Evolutionary conservation across 1,140 invertebrate genomes (phyloP).

Genomic region (Ptiloglossa arizonensis): DNA sequence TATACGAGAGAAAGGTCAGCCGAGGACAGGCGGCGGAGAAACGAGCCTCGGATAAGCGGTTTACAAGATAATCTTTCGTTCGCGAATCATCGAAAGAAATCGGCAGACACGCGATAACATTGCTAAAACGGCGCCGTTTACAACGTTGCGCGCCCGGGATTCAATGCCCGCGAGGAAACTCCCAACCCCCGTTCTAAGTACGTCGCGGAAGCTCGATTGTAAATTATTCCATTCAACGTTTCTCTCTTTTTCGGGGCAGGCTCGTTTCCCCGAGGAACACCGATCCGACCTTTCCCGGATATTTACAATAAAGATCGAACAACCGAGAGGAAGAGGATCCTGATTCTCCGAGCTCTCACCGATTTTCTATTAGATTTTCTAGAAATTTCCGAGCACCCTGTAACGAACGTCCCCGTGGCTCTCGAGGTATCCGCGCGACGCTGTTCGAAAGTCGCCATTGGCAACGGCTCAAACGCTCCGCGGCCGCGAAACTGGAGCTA

Average conservation of each 20-base stretch:
- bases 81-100: slow-evolving; percentile 35
- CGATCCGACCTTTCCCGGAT: no score
- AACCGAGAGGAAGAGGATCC: no score
- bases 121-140: neutral
- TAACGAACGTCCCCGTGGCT: no score
- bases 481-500: slow-evolving; percentile 29
- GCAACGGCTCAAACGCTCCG: slow-evolving; percentile 32
- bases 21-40: neutral
- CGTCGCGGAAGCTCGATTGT: neutral
- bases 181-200: neutral
- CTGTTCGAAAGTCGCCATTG: slow-evolving; percentile 6
- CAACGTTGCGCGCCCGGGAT: neutral
- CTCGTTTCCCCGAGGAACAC: no score
- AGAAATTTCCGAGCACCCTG: no score
- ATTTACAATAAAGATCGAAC: no score
- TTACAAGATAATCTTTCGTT: slow-evolving; percentile 42
- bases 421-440: no score
- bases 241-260: neutral
- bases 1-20: slow-evolving; percentile 27
- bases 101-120: slow-evolving; percentile 8
- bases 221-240: slow-evolving; percentile 19
- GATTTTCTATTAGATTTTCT: no score
- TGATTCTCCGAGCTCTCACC: no score
- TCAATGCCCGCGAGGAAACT: neutral
- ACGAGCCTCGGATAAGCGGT: neutral